Evolutionary conservation across 2,888 invertebrate genomes (phyloP), one percentile per base, ranked within the genome.

Genomic region (Cotesia congregata): DNA sequence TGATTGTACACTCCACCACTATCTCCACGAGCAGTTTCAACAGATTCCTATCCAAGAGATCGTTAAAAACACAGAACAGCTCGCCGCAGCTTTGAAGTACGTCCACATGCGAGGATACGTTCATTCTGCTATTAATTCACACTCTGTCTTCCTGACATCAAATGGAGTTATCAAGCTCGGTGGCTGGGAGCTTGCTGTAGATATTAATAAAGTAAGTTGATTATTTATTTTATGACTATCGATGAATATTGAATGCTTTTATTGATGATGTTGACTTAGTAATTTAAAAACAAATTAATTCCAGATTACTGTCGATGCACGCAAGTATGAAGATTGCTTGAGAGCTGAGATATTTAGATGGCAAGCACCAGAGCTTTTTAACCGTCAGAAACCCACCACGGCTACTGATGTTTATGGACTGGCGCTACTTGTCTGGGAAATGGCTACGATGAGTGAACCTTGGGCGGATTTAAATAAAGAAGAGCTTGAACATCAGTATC

Each of bases 361-460:
- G 87, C 84, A 84, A 77, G 85, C 87, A 9, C 87, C 87, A 3
- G 87, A 87, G 77, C 75, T 85, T 39, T 85, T 83, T 61, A 74
- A 72, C n/a, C 81, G 83, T 39, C 74, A 78, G 38, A 68, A 82
- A 41, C 80, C 83, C 7, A 76, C 80, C 12, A 83, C 79, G 74
- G 83, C 83, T 12, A 85, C 80, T 71, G 87, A 87, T 62, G 81
- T 87, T 71, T 87, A 87, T 38, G 84, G 86, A n/a, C 80, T 87
- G 20, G 77, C 84, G 7, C 81, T 87, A 17, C 78, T 87, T 38
- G 85, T 87, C 67, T 87, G 87, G 87, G 87, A 87, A 82, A 86
- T 87, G 84, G 84, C 85, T 68, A 87, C 87, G 41, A 84, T 77
- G 80, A 82, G 77, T 70, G 74, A 85, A 41, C 87, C 88, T 38